Conservation (phyloP, 2,888 invertebrate genomes). For the Nasonovia ribisnigri region DNA sequence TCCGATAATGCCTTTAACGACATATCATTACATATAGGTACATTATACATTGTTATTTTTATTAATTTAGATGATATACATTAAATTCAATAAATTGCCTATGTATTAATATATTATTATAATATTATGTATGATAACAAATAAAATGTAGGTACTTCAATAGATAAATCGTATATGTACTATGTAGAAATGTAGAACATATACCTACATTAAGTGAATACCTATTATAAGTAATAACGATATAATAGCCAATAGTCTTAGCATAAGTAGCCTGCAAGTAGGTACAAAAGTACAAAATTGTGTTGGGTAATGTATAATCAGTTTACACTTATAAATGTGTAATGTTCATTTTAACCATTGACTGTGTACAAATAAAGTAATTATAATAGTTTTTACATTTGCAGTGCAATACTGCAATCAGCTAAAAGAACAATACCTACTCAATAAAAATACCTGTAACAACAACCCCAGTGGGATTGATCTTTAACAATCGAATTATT, state of each 20-base stretch:
- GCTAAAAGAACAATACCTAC: conserved; percentile 1
- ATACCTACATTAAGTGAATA: neutral
- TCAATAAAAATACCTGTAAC: conserved; percentile 15
- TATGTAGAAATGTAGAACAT: neutral
- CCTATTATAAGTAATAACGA: neutral
- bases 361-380: neutral
- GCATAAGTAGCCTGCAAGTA: neutral
- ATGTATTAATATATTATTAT: neutral
- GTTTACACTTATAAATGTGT: neutral
- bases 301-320: conserved; percentile 11
- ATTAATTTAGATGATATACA: neutral
- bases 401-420: conserved; percentile 30
- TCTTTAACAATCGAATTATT: conserved; percentile 38
- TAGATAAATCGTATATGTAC: neutral
- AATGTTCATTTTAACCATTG: neutral
- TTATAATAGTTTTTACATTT: neutral
- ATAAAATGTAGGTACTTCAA: neutral
- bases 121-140: neutral
- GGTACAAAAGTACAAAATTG: neutral
- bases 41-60: neutral
- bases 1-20: neutral
- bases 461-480: neutral
- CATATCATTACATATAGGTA: neutral
- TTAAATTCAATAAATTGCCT: neutral
- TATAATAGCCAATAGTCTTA: neutral